Base-by-base conservation (phyloP, 2,113 vertebrate species). In the Nesoenas mayeri region DNA sequence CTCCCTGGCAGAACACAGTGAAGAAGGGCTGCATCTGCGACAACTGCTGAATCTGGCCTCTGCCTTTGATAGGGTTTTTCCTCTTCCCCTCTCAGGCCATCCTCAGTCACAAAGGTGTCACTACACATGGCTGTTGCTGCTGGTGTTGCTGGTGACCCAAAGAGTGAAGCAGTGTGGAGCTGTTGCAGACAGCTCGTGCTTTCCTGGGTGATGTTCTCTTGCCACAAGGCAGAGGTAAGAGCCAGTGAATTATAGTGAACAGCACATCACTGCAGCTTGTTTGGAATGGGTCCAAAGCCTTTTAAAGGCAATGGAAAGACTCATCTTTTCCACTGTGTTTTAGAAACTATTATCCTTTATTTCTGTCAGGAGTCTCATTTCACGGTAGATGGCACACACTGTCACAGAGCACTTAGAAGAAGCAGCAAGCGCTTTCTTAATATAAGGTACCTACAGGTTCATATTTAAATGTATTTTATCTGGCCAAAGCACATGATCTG, bases 221-320 rank as follows among this genome's bases (percentile, higher is more conserved):
- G 61, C 36, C 61, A 64, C 56, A 64, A 56, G 38, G 28, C n/a
- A 84, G 54, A 19, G 44, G 47, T 22, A 87, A 87, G 53, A 79
- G 44, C 18, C 57, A 32, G 40, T 38, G 48, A 67, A 21, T 56
- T 79, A 53, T 1, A 81, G 44, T 18, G 42, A 93, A n/a, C 11
- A 87, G 25, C 86, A 81, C 65, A 60, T 67, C 2, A 0, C 42
- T 64, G 65, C 44, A 79, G 29, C 32, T 75, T 60, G 19, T 50
- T 62, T 88, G 79, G 64, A 56, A 70, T 40, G 6, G 42, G 85
- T 66, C 87, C 91, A 95, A 92, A 93, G 56, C 32, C 85, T 77
- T 51, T 93, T 79, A 87, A 95, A 77, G 91, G 81, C 70, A 79
- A 82, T 73, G 66, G 89, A 93, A 91, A 94, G 72, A n/a, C 28